phyloP scores from a whole-genome alignment of 1,140 invertebrate genomes.

The Eumaeus atala region DNA sequence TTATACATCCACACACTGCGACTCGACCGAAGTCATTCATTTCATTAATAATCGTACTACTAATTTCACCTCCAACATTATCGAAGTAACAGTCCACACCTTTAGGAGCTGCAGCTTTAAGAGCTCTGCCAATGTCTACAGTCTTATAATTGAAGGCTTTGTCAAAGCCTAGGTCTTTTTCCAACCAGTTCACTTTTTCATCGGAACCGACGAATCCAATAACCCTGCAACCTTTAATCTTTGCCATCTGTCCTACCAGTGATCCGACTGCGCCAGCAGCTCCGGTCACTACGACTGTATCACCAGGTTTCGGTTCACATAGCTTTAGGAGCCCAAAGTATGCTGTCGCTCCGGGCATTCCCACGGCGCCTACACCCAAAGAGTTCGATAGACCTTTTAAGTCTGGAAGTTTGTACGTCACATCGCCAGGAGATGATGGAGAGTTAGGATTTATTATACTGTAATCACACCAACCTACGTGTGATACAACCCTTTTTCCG shows the following conservation, averaged over 20 bases:
- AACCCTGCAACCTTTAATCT: conserved; percentile 31
- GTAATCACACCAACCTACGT: conserved; percentile 32
- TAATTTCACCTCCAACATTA: conserved; percentile 33
- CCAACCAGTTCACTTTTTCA: conserved; percentile 30
- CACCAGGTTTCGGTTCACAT: conserved; percentile 27
- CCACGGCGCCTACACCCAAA: conserved; percentile 24
- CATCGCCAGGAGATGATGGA: conserved; percentile 7
- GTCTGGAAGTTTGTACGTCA: conserved; percentile 26
- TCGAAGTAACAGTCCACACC: conserved; percentile 32
- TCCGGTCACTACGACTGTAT: conserved; percentile 32
- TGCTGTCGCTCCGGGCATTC: conserved; percentile 28
- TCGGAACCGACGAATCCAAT: conserved; percentile 31
- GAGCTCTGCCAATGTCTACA: conserved; percentile 19
- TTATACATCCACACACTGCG: conserved; percentile 31
- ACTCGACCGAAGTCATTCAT: conserved; percentile 32
- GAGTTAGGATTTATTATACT: conserved; percentile 25
- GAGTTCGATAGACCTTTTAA: conserved; percentile 27
- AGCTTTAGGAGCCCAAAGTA: conserved; percentile 33
- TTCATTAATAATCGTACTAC: conserved; percentile 32
- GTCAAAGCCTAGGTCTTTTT: conserved; percentile 29
- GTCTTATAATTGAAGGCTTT: conserved; percentile 32
- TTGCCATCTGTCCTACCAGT: conserved; percentile 30
- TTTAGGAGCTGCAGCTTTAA: conserved; percentile 30
- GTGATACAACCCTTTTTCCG: conserved; percentile 25
- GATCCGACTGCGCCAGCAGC: conserved; percentile 32